Conservation (phyloP, 2,888 invertebrate species). For the Monoplex corrugatus region DNA sequence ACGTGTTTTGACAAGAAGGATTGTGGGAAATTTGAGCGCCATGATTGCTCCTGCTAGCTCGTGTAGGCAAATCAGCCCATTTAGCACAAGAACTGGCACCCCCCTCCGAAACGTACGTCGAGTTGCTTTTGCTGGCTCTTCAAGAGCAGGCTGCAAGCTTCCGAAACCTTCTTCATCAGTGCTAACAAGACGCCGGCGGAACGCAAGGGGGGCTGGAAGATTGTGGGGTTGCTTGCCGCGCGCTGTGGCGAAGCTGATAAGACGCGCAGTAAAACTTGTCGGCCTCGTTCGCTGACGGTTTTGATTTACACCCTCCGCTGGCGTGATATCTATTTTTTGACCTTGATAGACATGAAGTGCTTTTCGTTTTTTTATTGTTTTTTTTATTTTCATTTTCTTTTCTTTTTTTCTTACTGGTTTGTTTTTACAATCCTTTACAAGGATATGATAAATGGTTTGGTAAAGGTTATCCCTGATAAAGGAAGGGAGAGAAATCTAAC, state of each 20-base stretch:
- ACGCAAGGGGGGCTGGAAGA: constrained; percentile 14
- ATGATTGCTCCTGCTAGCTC: constrained; percentile 45
- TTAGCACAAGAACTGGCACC: constrained; percentile 41
- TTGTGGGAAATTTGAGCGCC: constrained; percentile 48
- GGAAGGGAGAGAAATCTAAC: no score
- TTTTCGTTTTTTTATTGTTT: no score
- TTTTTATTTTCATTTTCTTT: no score
- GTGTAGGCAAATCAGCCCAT: constrained; percentile 50
- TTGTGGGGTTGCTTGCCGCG: neutral
- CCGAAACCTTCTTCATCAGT: constrained; percentile 31
- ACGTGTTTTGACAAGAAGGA: constrained; percentile 50
- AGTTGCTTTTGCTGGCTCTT: constrained; percentile 25
- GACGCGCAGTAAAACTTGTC: constrained; percentile 23
- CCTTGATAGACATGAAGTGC: no score
- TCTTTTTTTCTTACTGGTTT: no score
- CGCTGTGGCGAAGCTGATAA: constrained; percentile 27
- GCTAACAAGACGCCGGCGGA: constrained; percentile 37
- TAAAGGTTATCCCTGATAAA: no score
- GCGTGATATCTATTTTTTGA: no score
- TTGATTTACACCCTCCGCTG: no score
- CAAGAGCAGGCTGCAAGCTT: neutral
- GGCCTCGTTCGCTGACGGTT: neutral
- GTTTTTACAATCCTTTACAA: no score
- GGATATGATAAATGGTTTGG: no score
- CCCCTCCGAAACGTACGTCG: constrained; percentile 39